A percentile compares a stretch with the other conserved stretches of the same genome.
Evolutionary conservation across 2,113 vertebrate genomes (phyloP).

Genomic region (Hassar affinis): DNA sequence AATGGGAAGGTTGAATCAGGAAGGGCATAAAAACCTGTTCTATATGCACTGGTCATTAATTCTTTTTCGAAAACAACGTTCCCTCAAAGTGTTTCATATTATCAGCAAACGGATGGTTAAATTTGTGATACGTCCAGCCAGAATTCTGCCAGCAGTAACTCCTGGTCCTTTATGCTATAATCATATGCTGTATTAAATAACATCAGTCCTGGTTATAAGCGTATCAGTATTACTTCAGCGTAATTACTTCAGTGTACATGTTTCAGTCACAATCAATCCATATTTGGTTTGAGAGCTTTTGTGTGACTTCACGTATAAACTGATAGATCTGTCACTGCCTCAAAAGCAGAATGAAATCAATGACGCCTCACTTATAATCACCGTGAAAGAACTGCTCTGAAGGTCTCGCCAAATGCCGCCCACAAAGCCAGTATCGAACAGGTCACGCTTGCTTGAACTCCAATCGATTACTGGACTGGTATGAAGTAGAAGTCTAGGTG

Average conservation of each 20-base stretch:
- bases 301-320: neutral
- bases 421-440: conserved; percentile 8
- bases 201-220: neutral
- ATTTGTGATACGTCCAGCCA: neutral
- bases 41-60: too few species aligned
- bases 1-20: too few species aligned
- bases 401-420: neutral
- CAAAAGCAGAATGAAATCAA: neutral
- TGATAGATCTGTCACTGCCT: neutral
- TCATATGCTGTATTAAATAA: neutral
- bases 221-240: neutral
- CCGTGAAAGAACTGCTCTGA: neutral
- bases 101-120: neutral
- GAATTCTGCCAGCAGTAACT: neutral
- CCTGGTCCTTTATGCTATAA: neutral
- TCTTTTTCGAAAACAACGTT: neutral
- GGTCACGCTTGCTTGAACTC: conserved; percentile 60
- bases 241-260: neutral
- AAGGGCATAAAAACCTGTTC: too few species aligned
- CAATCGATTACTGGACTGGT: conserved; percentile 62
- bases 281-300: neutral
- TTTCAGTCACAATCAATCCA: neutral
- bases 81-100: too few species aligned
- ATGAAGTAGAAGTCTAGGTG: conserved; percentile 49
- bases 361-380: neutral